Evolutionary conservation across 1,140 invertebrate genomes (phyloP).

Genomic region (Acromyrmex charruanus): DNA sequence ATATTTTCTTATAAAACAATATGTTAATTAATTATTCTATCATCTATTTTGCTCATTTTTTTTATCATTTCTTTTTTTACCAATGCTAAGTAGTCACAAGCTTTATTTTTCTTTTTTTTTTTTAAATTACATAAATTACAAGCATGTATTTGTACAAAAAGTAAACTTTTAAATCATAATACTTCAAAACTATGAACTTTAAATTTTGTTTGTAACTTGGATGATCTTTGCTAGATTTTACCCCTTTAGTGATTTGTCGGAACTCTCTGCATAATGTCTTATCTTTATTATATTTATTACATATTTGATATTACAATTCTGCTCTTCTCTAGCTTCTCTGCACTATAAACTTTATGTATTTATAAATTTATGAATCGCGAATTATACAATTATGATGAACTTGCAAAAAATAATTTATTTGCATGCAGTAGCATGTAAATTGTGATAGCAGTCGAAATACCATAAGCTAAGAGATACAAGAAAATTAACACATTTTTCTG

Average conservation of each 20-base stretch:
- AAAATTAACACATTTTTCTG: slow-evolving; percentile 29
- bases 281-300: too few species aligned
- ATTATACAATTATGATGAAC: not conserved
- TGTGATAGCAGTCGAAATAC: slow-evolving; percentile 7
- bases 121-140: not conserved
- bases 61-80: too few species aligned
- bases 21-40: too few species aligned
- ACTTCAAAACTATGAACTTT: not conserved
- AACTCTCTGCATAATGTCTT: too few species aligned
- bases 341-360: not conserved
- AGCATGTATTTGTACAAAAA: not conserved
- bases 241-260: too few species aligned
- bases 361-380: not conserved
- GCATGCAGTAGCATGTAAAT: not conserved
- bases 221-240: too few species aligned
- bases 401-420: not conserved
- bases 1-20: not conserved
- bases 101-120: too few species aligned
- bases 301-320: too few species aligned
- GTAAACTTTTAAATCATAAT: not conserved
- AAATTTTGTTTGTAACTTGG: not conserved
- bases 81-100: too few species aligned
- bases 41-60: too few species aligned
- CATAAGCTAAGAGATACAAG: not conserved
- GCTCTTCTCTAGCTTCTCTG: not conserved